Conservation (phyloP, 2,888 invertebrate species). For the Dolichopus griseipennis region DNA sequence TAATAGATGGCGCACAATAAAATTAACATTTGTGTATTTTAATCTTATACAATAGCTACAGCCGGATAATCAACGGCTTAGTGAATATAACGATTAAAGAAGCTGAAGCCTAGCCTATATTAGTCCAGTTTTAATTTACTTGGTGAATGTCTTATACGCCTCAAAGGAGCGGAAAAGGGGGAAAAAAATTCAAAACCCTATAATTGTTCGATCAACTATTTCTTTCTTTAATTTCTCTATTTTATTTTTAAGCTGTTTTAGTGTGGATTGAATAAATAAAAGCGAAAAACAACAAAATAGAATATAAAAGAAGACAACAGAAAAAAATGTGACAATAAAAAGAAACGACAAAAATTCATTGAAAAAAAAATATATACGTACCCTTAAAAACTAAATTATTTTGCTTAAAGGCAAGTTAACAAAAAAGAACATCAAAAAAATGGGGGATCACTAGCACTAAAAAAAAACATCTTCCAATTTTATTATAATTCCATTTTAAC, state of each 20-base stretch:
- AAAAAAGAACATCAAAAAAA: too few species aligned
- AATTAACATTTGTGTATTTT: too few species aligned
- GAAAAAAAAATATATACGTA: not conserved
- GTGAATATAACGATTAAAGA: too few species aligned
- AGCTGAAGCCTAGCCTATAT: too few species aligned
- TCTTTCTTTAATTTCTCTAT: not conserved
- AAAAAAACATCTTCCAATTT: not conserved
- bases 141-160: too few species aligned
- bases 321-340: not conserved
- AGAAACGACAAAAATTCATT: not conserved
- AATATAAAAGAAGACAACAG: not conserved
- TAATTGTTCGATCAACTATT: too few species aligned
- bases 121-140: too few species aligned
- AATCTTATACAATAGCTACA: too few species aligned
- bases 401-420: not conserved
- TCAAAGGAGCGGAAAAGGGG: too few species aligned
- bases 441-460: not conserved
- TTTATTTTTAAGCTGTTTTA: not conserved
- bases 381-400: conserved; percentile 5
- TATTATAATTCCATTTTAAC: not conserved
- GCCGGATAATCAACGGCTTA: too few species aligned
- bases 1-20: too few species aligned
- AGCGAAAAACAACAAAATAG: not conserved
- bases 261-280: not conserved
- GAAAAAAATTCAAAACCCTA: too few species aligned